phyloP scores from a whole-genome alignment of 2,113 vertebrate species.

The Guaruba guarouba region DNA sequence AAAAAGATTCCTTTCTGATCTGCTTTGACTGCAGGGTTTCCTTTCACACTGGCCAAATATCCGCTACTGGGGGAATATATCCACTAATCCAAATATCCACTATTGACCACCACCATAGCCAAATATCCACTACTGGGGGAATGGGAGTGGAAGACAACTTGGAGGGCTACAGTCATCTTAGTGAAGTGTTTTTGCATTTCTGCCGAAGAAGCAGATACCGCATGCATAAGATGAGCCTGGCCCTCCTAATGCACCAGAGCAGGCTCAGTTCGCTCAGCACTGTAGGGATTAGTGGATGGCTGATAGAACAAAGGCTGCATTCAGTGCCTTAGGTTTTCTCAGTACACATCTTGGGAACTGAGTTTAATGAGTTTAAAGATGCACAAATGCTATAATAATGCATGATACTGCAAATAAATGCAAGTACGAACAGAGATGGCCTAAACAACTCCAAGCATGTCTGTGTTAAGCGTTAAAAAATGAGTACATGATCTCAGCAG shows the following conservation, averaged over 20 bases:
- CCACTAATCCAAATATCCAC: too few relatives aligned
- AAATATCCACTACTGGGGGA: not conserved
- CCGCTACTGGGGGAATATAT: not conserved
- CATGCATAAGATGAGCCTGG: not conserved
- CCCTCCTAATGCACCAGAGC: not conserved
- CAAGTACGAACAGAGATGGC: not conserved
- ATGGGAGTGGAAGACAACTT: not conserved
- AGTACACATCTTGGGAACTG: not conserved
- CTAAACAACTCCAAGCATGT: not conserved
- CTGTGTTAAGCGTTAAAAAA: not conserved
- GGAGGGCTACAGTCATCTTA: not conserved
- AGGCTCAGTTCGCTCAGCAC: not conserved
- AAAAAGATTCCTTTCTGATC: not conserved
- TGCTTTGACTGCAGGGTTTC: not conserved
- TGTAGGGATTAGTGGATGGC: not conserved
- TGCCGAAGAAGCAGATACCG: not conserved
- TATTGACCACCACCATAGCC: not conserved
- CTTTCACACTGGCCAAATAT: not conserved
- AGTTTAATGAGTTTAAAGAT: not conserved
- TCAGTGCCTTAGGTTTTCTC: not conserved
- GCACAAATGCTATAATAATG: not conserved
- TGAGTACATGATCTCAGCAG: not conserved
- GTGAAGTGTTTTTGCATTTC: not conserved
- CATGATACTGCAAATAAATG: not conserved
- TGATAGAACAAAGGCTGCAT: not conserved